phyloP scores from a whole-genome alignment of 1,140 invertebrate species.

The Portunus trituberculatus region DNA sequence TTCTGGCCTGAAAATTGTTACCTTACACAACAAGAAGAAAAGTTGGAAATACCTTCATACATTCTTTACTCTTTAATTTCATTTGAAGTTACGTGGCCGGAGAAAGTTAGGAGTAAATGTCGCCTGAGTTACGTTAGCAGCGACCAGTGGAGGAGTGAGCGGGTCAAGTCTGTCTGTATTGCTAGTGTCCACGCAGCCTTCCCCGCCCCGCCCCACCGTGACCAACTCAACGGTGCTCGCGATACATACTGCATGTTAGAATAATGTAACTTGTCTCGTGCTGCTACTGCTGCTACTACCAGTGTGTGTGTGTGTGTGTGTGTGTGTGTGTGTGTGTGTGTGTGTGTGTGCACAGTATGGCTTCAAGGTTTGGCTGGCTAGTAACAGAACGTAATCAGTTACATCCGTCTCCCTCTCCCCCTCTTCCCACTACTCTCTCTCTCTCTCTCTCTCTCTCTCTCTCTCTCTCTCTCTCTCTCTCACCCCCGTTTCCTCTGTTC shows the following conservation, averaged over 20 bases:
- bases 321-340: constrained; percentile 13
- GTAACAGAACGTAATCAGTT: constrained; percentile 22
- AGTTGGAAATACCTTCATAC: too few relatives aligned
- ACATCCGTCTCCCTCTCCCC: not conserved
- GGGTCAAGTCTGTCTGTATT: not conserved
- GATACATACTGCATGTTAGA: not conserved
- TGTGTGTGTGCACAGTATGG: constrained; percentile 17
- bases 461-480: not conserved
- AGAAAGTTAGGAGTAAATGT: not conserved
- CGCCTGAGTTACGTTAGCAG: not conserved
- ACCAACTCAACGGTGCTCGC: not conserved
- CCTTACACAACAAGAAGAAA: too few relatives aligned
- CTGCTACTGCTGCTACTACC: not conserved
- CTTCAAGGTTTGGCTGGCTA: constrained; percentile 12
- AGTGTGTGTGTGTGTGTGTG: not conserved
- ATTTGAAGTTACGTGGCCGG: too few relatives aligned
- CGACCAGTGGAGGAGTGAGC: not conserved
- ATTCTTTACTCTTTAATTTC: too few relatives aligned
- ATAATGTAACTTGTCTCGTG: not conserved
- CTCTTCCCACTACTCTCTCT: not conserved
- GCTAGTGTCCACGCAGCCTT: not conserved
- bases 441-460: not conserved
- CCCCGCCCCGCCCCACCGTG: not conserved
- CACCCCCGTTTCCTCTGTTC: not conserved
- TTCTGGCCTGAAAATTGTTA: too few relatives aligned